phyloP scores from a whole-genome alignment of 1,140 invertebrate genomes.

The Dendroctonus valens region DNA sequence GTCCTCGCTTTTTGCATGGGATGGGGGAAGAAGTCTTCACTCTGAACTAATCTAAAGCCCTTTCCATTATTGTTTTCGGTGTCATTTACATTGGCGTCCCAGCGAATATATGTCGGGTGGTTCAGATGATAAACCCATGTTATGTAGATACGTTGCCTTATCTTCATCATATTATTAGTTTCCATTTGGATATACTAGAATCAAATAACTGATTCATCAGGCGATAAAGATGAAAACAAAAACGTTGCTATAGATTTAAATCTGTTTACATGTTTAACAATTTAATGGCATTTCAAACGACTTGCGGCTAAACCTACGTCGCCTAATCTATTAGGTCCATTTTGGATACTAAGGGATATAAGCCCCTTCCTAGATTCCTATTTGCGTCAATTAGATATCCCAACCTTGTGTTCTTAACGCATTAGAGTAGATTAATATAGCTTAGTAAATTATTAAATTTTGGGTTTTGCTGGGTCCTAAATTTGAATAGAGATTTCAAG shows the following conservation, averaged over 20 bases:
- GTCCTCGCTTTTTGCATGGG: conserved; percentile 11
- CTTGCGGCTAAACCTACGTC: neutral
- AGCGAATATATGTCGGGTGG: neutral
- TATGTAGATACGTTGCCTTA: neutral
- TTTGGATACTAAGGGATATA: conserved; percentile 1
- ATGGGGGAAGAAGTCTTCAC: conserved; percentile 10
- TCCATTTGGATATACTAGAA: neutral
- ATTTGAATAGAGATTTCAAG: neutral
- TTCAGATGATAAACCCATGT: neutral
- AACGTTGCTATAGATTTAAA: too few species aligned
- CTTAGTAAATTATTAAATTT: conserved; percentile 10
- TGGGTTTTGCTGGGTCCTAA: neutral
- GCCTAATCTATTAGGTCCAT: conserved; percentile 3
- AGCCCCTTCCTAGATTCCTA: conserved; percentile 6
- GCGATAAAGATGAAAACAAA: too few species aligned
- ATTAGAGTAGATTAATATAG: conserved; percentile 11
- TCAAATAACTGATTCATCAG: neutral
- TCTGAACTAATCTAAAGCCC: conserved; percentile 10
- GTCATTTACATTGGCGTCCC: conserved; percentile 2
- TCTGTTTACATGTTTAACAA: too few species aligned
- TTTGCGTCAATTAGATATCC: conserved; percentile 9
- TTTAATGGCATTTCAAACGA: too few species aligned
- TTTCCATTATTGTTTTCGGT: conserved; percentile 3
- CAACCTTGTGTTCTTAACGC: conserved; percentile 8
- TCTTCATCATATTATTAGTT: neutral